Base-by-base conservation (phyloP, 2,888 invertebrate genomes). In the Conistra vaccinii region DNA sequence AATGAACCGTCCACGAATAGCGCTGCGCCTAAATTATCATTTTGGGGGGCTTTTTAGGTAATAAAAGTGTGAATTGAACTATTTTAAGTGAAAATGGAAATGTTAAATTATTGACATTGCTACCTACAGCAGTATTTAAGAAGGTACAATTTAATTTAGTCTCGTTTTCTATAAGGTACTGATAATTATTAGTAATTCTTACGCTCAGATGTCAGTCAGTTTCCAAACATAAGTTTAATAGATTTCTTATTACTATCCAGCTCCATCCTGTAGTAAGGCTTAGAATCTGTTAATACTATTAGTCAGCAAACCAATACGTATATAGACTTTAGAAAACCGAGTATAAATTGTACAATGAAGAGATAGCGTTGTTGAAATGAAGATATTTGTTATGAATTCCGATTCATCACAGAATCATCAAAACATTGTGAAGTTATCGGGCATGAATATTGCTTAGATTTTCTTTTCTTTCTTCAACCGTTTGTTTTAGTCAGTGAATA, bases 301-400 rank as follows among this genome's bases (percentile, higher is more conserved):
- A 26, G 23, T 45, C 26, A 57, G 23, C 1, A n/a, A 55, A 32
- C 2, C 29, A 7, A 17, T 32, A 32, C 4, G n/a, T 20, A 51
- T 73, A 42, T 42, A 6, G 9, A 29, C 39, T 29, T n/a, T 0
- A 26, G 10, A 35, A 53, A 55, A 45, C 20, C 2, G 12, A 35
- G 3, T 23, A 55, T 32, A 7, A 3, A 20, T 29, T 45, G 3
- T 20, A 14, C 10, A 63, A 29, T n/a, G 4, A n/a, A 32, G 14
- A 5, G 45, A 26, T 23, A 39, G 6, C 20, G 17, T 53, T 26
- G 45, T 55, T 45, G 17, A 2, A 72, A 72, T 23, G 17, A n/a
- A 60, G 6, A 42, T 45, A 7, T 26, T 74, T 79, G 72, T 71
- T 80, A 61, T 62, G 61, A 70, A 79, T 79, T 55, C 71, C n/a